Percentiles rank a stretch among this genome's conserved stretches.
These are phyloP conservation scores for Semotilus atromaculatus DNA, from an alignment of 2,797 vertebrate genomes.

Conservation along the genomic window DNA sequence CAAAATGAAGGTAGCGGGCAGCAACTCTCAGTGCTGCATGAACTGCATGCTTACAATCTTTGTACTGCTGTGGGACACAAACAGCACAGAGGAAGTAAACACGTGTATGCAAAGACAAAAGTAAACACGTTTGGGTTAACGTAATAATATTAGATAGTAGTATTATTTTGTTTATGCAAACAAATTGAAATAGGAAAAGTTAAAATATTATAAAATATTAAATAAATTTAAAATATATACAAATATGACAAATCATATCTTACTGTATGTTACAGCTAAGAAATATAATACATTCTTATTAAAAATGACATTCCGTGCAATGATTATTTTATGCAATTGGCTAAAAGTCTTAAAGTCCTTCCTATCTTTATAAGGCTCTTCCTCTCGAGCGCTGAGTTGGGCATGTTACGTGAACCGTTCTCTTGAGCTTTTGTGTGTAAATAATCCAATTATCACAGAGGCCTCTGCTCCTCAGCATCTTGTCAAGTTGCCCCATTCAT, in stretches of 20 bases:
- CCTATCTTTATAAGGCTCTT: conserved; percentile 36
- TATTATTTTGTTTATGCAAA: neutral
- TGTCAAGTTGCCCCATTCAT: conserved; percentile 79
- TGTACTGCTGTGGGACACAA: conserved; percentile 44
- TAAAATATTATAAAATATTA: neutral
- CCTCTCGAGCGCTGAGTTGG: conserved; percentile 40
- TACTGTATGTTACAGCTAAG: neutral
- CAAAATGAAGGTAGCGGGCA: conserved; percentile 70
- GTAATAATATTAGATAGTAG: neutral
- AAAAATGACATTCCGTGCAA: neutral
- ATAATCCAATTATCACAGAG: conserved; percentile 79
- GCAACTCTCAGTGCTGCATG: conserved; percentile 3
- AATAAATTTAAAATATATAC: neutral
- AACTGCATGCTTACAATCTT: conserved; percentile 60
- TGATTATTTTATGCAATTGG: conserved; percentile 1
- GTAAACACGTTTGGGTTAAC: conserved; percentile 22
- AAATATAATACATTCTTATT: neutral
- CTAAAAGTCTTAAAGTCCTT: conserved; percentile 42
- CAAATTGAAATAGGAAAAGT: neutral
- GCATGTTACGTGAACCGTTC: conserved; percentile 63
- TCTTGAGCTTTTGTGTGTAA: conserved; percentile 73
- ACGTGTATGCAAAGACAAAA: neutral
- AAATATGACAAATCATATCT: neutral
- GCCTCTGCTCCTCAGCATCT: conserved; percentile 72
- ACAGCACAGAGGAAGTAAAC: neutral